A percentile compares a stretch with the other conserved stretches of the same genome.
Evolutionary conservation across 2,797 vertebrate genomes (phyloP).

Genomic region (Acestrorhynchus altus): DNA sequence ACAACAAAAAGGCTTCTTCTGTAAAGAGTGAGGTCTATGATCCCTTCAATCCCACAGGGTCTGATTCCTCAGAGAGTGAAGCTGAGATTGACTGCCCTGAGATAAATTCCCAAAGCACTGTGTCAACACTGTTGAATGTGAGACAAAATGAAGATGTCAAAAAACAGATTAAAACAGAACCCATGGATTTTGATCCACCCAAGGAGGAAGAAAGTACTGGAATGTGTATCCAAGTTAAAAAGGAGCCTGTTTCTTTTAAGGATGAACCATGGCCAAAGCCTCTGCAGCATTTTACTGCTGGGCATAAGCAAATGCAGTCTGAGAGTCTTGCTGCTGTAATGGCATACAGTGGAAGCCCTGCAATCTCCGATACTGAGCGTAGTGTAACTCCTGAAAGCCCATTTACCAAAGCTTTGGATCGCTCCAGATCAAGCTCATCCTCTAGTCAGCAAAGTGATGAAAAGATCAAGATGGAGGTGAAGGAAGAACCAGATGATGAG

Average conservation of each 20-base stretch:
- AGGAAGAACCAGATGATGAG: slow-evolving; percentile 52
- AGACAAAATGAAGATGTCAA: slow-evolving; percentile 35
- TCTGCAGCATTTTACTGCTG: not conserved
- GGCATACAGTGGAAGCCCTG: slow-evolving; percentile 16
- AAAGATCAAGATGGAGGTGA: slow-evolving; percentile 68
- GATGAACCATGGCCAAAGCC: slow-evolving; percentile 5
- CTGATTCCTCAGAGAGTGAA: slow-evolving; percentile 82
- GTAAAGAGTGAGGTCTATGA: slow-evolving; percentile 89
- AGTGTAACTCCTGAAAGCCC: slow-evolving; percentile 5
- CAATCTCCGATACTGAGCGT: slow-evolving; percentile 1
- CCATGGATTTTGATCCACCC: slow-evolving; percentile 14
- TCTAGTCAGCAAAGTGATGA: slow-evolving; percentile 69
- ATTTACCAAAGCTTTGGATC: slow-evolving; percentile 18
- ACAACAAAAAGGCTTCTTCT: slow-evolving; percentile 77
- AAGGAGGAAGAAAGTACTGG: slow-evolving; percentile 50
- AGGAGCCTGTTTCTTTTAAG: slow-evolving; percentile 56
- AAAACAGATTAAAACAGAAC: slow-evolving; percentile 49
- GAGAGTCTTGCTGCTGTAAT: slow-evolving; percentile 1
- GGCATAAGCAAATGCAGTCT: not conserved
- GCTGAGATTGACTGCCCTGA: slow-evolving; percentile 49
- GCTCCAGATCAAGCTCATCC: slow-evolving; percentile 72
- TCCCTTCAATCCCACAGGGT: slow-evolving; percentile 94
- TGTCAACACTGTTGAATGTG: slow-evolving; percentile 17
- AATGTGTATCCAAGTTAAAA: slow-evolving; percentile 58
- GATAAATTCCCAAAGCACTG: not conserved